Percentiles rank a stretch among this genome's conserved stretches.
Evolutionary conservation across 2,113 vertebrate genomes (phyloP).

Genomic region (Vulpes lagopus): DNA sequence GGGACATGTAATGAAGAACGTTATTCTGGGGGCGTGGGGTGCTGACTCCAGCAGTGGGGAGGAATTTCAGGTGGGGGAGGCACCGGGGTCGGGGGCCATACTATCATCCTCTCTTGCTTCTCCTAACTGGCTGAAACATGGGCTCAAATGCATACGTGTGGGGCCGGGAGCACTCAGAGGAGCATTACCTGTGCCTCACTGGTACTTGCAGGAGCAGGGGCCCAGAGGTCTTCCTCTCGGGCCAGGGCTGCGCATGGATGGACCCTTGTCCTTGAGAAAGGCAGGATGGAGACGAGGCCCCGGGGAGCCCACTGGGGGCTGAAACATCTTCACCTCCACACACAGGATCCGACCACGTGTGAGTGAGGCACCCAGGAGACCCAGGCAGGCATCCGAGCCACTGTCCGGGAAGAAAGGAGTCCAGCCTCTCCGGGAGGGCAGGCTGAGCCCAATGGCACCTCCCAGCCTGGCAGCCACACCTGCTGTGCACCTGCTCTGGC

Average conservation of each 20-base stretch:
- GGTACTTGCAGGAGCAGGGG: background rate
- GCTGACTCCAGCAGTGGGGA: background rate
- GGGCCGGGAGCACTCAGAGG: no score
- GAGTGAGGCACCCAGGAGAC: background rate
- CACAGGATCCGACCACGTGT: rapidly evolving
- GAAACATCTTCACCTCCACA: background rate
- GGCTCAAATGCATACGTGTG: background rate
- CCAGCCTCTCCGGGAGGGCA: background rate
- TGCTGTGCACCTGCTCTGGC: background rate
- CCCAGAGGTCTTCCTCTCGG: background rate
- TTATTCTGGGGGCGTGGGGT: rapidly evolving
- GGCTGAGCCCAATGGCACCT: background rate
- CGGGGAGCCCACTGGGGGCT: rapidly evolving
- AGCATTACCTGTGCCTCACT: background rate
- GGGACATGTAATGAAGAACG: background rate
- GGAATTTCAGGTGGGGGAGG: background rate
- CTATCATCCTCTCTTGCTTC: background rate
- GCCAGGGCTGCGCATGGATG: background rate
- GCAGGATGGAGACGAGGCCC: background rate
- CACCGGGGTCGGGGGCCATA: rapidly evolving
- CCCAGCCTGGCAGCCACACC: no score
- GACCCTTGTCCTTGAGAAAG: background rate
- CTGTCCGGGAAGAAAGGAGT: background rate
- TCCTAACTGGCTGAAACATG: no score
- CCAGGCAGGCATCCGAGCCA: rapidly evolving